Evolutionary conservation across 2,113 vertebrate species (phyloP).

Genomic region (Entelurus aequoreus): DNA sequence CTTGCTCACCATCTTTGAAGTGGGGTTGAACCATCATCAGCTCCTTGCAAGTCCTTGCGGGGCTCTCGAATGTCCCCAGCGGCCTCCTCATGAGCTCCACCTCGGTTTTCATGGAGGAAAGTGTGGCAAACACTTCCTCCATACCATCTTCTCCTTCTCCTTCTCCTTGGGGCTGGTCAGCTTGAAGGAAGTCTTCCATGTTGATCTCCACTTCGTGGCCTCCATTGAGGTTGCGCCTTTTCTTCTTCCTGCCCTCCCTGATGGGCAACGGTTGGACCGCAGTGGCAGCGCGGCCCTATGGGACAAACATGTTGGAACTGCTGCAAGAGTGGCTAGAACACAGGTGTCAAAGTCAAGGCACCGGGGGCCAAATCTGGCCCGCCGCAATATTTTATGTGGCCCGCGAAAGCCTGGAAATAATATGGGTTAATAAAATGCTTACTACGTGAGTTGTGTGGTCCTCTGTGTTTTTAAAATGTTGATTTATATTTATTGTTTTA

Average conservation of each 20-base stretch:
- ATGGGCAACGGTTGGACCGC: conserved; percentile 68
- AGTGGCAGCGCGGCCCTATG: conserved; percentile 75
- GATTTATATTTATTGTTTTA: too few relatives aligned
- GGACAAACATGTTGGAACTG: conserved; percentile 10
- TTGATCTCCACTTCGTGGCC: conserved; percentile 42
- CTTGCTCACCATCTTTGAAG: conserved; percentile 75
- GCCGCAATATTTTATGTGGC: too few relatives aligned
- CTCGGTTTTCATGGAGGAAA: conserved; percentile 82
- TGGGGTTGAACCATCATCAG: conserved; percentile 79
- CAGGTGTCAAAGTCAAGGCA: too few relatives aligned
- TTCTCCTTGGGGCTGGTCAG: conserved; percentile 49
- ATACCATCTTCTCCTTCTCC: conserved; percentile 73
- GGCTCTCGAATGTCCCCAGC: conserved; percentile 79
- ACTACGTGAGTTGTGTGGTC: too few relatives aligned
- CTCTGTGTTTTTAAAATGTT: too few relatives aligned
- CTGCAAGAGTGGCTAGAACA: conserved; percentile 6
- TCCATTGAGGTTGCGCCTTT: conserved; percentile 49
- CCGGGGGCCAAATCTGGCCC: too few relatives aligned
- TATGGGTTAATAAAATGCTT: too few relatives aligned
- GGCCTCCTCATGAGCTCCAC: conserved; percentile 81
- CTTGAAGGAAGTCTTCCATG: conserved; percentile 48
- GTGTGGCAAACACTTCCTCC: conserved; percentile 85
- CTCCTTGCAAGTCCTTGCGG: conserved; percentile 83
- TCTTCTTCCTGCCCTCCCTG: conserved; percentile 62
- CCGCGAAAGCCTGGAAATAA: too few relatives aligned